Conservation (phyloP, 2,888 invertebrate genomes). For the Schrankia costaestrigalis region DNA sequence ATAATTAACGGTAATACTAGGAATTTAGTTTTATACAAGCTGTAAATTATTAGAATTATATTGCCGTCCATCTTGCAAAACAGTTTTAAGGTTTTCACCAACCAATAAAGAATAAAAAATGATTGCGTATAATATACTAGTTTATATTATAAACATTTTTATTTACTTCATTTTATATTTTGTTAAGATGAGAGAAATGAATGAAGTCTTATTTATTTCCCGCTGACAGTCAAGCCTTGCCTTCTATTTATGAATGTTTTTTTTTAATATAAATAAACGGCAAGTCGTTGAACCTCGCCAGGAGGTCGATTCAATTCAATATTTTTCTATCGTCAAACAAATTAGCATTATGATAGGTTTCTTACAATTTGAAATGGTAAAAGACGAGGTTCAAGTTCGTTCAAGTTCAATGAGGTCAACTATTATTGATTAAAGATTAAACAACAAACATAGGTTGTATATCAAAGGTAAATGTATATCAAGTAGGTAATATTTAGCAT, state of each 20-base stretch:
- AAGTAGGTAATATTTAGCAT: too few relatives aligned
- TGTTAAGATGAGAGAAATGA: not conserved
- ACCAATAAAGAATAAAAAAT: too few relatives aligned
- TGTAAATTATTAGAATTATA: too few relatives aligned
- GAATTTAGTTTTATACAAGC: too few relatives aligned
- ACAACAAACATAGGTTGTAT: not conserved
- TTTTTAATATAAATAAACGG: slow-evolving; percentile 10
- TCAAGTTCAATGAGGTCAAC: slow-evolving; percentile 5
- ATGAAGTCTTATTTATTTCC: slow-evolving; percentile 4
- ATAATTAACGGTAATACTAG: too few relatives aligned
- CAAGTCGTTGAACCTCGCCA: slow-evolving; percentile 11
- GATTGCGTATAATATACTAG: too few relatives aligned
- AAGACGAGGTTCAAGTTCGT: slow-evolving; percentile 5
- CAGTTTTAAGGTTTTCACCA: too few relatives aligned
- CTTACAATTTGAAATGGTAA: slow-evolving; percentile 6
- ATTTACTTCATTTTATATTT: too few relatives aligned
- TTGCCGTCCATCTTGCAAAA: too few relatives aligned
- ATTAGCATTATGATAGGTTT: slow-evolving; percentile 18
- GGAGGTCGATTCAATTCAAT: slow-evolving; percentile 3
- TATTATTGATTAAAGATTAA: not conserved
- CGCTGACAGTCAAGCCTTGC: slow-evolving; percentile 4
- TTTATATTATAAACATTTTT: too few relatives aligned
- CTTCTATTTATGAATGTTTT: slow-evolving; percentile 3
- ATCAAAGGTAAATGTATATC: not conserved
- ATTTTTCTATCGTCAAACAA: slow-evolving; percentile 9